phyloP scores from a whole-genome alignment of 2,113 vertebrate species.

The Setophaga petechia region DNA sequence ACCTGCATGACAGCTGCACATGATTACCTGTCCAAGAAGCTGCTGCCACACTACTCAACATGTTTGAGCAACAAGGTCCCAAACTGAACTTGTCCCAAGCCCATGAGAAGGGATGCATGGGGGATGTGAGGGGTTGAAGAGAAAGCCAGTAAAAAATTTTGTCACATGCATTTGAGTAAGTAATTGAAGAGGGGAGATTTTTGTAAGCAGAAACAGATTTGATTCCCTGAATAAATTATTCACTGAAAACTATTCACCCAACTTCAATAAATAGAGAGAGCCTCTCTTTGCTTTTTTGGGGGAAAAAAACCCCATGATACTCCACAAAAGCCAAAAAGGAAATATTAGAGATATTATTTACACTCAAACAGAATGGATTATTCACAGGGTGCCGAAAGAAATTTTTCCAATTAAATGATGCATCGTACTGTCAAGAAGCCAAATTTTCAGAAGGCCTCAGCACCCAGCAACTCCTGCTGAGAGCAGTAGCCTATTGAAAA shows the following conservation, averaged over 20 bases:
- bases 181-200: background rate
- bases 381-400: conserved; percentile 28
- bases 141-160: background rate
- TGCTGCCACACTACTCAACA: background rate
- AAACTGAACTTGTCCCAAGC: background rate
- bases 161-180: background rate
- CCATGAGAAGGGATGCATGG: accelerated
- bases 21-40: background rate
- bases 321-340: conserved; percentile 5
- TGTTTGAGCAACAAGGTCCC: background rate
- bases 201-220: background rate
- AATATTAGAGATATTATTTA: conserved; percentile 55
- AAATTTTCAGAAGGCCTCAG: background rate
- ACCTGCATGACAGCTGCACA: accelerated
- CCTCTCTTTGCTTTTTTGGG: background rate
- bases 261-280: background rate
- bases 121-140: background rate
- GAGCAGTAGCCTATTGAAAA: conserved; percentile 14
- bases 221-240: conserved; percentile 19
- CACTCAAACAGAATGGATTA: background rate
- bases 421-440: background rate
- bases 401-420: conserved; percentile 16
- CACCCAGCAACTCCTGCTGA: background rate
- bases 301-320: background rate
- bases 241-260: conserved; percentile 8